These are phyloP conservation scores for Merluccius polli DNA, from an alignment of 2,797 vertebrate genomes.

Conservation along the genomic window DNA sequence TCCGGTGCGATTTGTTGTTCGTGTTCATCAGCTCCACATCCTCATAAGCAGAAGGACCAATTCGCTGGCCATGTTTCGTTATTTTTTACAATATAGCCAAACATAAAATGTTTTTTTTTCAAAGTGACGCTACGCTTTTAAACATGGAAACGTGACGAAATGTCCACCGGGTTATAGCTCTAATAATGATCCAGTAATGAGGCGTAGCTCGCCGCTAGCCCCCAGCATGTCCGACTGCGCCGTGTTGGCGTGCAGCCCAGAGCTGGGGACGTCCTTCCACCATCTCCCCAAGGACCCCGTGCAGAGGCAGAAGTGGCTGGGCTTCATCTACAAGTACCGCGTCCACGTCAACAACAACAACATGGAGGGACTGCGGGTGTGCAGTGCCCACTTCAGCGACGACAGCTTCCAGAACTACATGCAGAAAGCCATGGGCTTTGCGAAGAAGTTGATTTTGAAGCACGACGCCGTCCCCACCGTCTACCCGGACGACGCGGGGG, in stretches of 20 bases:
- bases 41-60: too few species aligned
- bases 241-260: background rate
- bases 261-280: background rate
- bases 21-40: too few species aligned
- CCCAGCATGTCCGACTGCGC: background rate
- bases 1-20: too few species aligned
- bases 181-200: background rate
- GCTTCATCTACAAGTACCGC: background rate
- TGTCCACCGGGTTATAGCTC: background rate
- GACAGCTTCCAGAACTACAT: slow-evolving; percentile 1
- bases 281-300: background rate
- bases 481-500: too few species aligned
- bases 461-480: background rate
- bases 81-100: too few species aligned
- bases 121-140: background rate
- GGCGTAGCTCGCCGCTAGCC: background rate
- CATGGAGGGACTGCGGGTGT: background rate
- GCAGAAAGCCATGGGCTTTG: background rate
- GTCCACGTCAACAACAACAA: background rate
- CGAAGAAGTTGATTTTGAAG: background rate
- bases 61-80: too few species aligned
- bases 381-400: background rate
- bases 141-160: background rate
- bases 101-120: background rate
- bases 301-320: background rate